Base-by-base conservation (phyloP, 2,797 vertebrate genomes). In the Aulostomus chinensis region DNA sequence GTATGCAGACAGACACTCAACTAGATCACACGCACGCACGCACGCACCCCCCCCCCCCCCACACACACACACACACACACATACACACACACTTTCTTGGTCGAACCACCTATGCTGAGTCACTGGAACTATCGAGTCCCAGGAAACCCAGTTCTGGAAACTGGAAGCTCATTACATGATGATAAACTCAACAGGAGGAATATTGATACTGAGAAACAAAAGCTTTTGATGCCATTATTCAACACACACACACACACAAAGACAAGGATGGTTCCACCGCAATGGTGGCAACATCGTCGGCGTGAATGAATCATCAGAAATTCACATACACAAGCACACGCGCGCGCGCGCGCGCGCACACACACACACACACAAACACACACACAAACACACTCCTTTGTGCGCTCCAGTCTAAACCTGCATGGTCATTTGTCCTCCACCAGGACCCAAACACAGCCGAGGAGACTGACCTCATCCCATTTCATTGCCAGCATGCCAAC, bases 261-360 rank as follows among this genome's bases (percentile, higher is more conserved):
- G 6, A 12, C 7, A 26, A 36, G 32, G 55, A 64, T 39, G 62
- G 57, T 57, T 66, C 39, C 24, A 31, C 66, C 56, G 73, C 65
- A 59, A 57, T 17, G 22, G 41, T 46, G 22, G 42, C 63, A 68
- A 39, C 62, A 48, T 68, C 49, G 33, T 60, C 24, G 15, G 65
- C 65, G 69, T 74, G 63, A 74, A 81, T 84, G 77, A 86, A 83
- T 86, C 84, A 86, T 80, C 83, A 66, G 57, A 75, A 73, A 46
- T 63, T 50, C 50, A 33, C 24, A 18, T 36, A 24, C 37, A 53
- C 42, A 16, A 12, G 29, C 41, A 48, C 25, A 20, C 33, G 9
- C 40, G 12, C 30, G 12, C 17, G 13, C 12, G 28, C 29, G 21
- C 25, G 29, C 32, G 22, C 42, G 49, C 38, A 39, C 38, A 31